A percentile compares a stretch with the other conserved stretches of the same genome.
These are phyloP conservation scores for Diorhabda sublineata DNA, from an alignment of 1,140 invertebrate species.

Conservation along the genomic window DNA sequence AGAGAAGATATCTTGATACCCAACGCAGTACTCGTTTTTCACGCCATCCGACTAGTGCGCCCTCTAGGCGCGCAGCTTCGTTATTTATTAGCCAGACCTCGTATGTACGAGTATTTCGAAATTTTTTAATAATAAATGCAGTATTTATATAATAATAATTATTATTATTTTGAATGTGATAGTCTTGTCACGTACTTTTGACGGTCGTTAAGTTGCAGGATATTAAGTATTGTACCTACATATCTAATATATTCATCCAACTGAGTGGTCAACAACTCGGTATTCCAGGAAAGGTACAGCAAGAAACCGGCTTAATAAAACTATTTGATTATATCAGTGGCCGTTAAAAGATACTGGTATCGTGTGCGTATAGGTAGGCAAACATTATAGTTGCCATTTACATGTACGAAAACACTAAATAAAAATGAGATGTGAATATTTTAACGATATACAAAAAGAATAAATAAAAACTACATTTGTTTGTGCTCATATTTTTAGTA, in stretches of 20 bases:
- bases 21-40: no score
- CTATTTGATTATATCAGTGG: not conserved
- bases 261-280: not conserved
- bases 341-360: not conserved
- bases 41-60: no score
- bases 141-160: not conserved
- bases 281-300: not conserved
- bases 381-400: no score
- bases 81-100: no score
- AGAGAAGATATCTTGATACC: no score
- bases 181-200: not conserved
- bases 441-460: no score
- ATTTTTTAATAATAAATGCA: not conserved
- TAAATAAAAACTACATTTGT: no score
- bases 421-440: no score
- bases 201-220: not conserved
- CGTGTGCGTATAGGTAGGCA: not conserved
- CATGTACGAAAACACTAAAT: no score
- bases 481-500: no score
- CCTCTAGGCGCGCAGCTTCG: no score
- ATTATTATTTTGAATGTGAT: not conserved
- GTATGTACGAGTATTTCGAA: not conserved
- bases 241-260: slow-evolving; percentile 3
- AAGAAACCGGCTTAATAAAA: slow-evolving; percentile 2
- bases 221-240: not conserved